These are phyloP conservation scores for Podarcis cretensis DNA, from an alignment of 2,113 vertebrate genomes.

Conservation along the genomic window DNA sequence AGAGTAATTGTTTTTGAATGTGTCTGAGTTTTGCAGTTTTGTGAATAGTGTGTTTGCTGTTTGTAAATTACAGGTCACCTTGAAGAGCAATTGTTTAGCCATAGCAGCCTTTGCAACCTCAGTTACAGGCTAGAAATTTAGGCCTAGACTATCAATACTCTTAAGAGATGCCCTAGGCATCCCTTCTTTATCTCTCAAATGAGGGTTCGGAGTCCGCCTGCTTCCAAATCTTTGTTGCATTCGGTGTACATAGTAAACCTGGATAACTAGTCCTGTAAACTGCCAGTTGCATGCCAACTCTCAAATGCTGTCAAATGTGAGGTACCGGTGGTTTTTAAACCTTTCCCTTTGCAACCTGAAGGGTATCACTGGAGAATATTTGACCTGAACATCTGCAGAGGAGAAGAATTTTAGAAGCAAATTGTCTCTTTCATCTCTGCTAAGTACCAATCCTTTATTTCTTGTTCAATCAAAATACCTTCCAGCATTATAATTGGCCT, in stretches of 20 bases:
- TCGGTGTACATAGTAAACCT: not conserved
- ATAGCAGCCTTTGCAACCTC: slow-evolving; percentile 30
- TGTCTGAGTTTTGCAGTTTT: slow-evolving; percentile 12
- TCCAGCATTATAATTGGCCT: not conserved
- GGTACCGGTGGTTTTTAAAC: not conserved
- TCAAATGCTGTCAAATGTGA: not conserved
- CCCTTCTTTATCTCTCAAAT: slow-evolving; percentile 5
- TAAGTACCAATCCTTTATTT: not conserved
- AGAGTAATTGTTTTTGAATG: slow-evolving; percentile 22
- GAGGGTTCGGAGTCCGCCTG: not conserved
- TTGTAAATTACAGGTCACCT: not conserved
- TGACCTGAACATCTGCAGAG: not conserved
- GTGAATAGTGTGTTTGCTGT: not conserved
- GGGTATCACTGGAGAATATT: not conserved
- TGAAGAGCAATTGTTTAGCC: not conserved
- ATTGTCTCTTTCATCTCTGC: not conserved
- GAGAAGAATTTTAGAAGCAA: not conserved
- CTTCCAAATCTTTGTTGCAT: not conserved
- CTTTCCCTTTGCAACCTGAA: not conserved
- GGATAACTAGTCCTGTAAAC: not conserved
- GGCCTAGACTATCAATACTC: slow-evolving; percentile 1
- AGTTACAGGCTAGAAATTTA: not conserved
- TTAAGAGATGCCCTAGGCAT: slow-evolving; percentile 4
- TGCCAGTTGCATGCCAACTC: not conserved
- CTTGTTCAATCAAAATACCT: not conserved